Conservation (phyloP, 2,797 vertebrate genomes). For the Acanthiza pusilla region DNA sequence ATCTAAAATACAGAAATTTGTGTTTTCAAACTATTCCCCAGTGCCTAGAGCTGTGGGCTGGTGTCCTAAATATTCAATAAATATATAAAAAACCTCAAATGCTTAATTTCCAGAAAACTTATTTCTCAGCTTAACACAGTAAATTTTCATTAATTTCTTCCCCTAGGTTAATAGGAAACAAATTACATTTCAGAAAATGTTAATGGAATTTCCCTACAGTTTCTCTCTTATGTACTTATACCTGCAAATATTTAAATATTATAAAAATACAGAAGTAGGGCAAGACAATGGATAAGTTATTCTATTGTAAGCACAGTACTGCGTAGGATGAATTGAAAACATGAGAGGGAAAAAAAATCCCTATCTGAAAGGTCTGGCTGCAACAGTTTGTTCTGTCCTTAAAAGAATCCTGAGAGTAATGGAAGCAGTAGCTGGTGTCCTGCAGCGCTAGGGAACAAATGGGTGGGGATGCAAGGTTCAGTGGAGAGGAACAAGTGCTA, state of each 20-base stretch:
- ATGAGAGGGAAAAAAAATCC: not conserved
- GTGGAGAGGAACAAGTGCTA: not conserved
- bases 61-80: conserved; percentile 13
- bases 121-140: conserved; percentile 38
- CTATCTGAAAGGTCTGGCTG: not conserved
- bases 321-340: not conserved
- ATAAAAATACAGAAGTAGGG: not conserved
- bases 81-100: not conserved
- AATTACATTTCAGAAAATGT: conserved; percentile 34
- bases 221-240: not conserved
- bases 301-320: not conserved
- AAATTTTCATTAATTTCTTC: conserved; percentile 64
- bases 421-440: not conserved
- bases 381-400: not conserved
- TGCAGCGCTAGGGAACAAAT: not conserved
- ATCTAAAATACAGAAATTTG: not conserved
- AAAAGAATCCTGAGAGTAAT: not conserved
- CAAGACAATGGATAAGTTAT: not conserved
- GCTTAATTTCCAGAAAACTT: conserved; percentile 31
- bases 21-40: not conserved
- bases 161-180: conserved; percentile 50
- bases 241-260: not conserved
- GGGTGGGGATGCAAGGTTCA: not conserved
- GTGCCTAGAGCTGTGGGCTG: not conserved
- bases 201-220: conserved; percentile 24